Evolutionary conservation across 1,140 invertebrate genomes (phyloP).

Genomic region (Arion vulgaris): DNA sequence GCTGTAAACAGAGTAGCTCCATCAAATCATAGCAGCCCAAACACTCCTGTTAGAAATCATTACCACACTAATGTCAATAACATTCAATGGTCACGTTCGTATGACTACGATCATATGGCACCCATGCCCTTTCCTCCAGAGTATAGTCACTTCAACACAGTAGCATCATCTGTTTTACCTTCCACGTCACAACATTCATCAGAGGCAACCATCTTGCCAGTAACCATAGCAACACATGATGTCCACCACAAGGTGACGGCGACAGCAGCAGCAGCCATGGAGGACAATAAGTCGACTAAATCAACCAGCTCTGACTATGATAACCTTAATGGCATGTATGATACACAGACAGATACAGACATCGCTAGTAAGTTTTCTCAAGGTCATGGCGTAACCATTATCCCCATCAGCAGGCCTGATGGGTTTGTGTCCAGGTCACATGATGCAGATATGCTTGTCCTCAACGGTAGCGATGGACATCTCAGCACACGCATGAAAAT

Average conservation of each 20-base stretch:
- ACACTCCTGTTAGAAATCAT: neutral
- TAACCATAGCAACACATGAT: slow-evolving; percentile 19
- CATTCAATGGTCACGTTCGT: neutral
- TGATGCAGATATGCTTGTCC: slow-evolving; percentile 41
- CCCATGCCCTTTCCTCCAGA: neutral
- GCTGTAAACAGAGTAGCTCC: neutral
- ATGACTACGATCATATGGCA: neutral
- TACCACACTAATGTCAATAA: neutral
- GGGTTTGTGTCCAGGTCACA: slow-evolving; percentile 44
- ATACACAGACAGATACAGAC: neutral
- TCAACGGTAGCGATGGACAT: slow-evolving; percentile 42
- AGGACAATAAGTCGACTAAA: slow-evolving; percentile 49
- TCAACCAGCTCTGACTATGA: slow-evolving; percentile 64
- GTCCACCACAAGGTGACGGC: neutral
- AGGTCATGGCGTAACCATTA: neutral
- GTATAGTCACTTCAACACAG: neutral
- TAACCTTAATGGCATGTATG: slow-evolving; percentile 55
- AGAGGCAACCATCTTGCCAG: neutral
- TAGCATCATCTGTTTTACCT: neutral
- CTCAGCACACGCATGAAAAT: slow-evolving; percentile 38
- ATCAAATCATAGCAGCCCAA: neutral
- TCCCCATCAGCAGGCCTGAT: slow-evolving; percentile 63
- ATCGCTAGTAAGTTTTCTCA: neutral
- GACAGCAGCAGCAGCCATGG: slow-evolving; percentile 42
- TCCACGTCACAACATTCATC: neutral